Evolutionary conservation across 1,140 invertebrate genomes (phyloP), one percentile per base, ranked within the genome.

Genomic region (Trichogramma pretiosum): DNA sequence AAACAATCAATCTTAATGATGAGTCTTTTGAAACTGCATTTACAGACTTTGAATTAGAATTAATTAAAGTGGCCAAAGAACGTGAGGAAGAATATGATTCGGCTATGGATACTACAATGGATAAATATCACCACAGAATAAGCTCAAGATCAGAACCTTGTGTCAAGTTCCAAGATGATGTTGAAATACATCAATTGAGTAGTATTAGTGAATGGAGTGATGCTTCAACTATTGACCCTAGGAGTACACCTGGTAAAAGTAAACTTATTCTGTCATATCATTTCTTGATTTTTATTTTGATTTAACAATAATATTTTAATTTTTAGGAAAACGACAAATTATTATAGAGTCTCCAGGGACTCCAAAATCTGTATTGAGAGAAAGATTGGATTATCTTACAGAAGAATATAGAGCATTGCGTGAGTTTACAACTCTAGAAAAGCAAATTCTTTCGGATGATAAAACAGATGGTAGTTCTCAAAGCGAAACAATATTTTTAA

Each of bases 341-440:
- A 5, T 13, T 2, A 8, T 23, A 17, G 2, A 4, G 17, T 58
- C 56, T 1, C 56, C 60, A 3, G 56, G 48, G 3, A 67, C 60
- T 18, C 61, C 61, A n/a, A 63, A 60, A 49, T 17, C 42, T 4
- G 30, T 55, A 1, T 48, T 65, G 5, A 49, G 58, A 5, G 52
- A 61, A 18, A 60, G 53, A 39, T 22, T 64, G 3, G 41, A 42
- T 14, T 45, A 56, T 17, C 18, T 61, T 4, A 41, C 47, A 2
- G 39, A 46, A 4, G 58, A 69, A 43, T 57, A 56, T 7, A 39
- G 58, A 8, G 26, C 23, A 26, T 41, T 69, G 0, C 44, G 47
- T 37, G 60, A 65, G 48, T 58, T 57, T n/a, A 63, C 65, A 8
- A 56, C 48, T 16, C 46, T 68, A 16, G 67, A 69, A 42, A 65